Conservation (phyloP, 2,113 vertebrate species). For the Gymnobelideus leadbeateri region DNA sequence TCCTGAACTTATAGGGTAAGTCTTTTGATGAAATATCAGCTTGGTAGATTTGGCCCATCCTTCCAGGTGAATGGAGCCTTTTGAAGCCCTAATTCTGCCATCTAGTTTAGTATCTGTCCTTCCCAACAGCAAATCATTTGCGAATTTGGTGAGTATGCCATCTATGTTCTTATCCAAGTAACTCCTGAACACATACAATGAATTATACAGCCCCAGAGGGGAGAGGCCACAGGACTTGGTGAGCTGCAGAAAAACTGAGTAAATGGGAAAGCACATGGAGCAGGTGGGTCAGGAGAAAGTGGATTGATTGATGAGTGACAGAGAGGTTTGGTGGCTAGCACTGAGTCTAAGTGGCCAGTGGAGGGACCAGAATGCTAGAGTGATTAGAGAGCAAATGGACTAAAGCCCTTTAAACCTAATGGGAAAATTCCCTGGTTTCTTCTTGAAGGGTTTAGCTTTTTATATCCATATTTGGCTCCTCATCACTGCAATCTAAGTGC, state of each 20-base stretch:
- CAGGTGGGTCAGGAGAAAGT: not conserved
- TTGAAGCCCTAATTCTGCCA: not conserved
- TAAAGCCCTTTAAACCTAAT: conserved; percentile 53
- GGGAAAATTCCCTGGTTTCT: conserved; percentile 64
- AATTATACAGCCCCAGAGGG: not conserved
- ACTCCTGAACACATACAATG: not conserved
- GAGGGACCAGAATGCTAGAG: not conserved
- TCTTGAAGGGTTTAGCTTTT: conserved; percentile 70
- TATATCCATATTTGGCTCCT: conserved; percentile 72
- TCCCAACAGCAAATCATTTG: not conserved
- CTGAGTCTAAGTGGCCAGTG: not conserved
- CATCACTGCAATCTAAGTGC: conserved; percentile 63
- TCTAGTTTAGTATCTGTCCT: not conserved
- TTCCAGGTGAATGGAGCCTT: not conserved
- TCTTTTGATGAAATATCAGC: not conserved
- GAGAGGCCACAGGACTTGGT: not conserved
- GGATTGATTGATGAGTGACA: not conserved
- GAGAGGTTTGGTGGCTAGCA: not conserved
- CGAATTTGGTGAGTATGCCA: not conserved
- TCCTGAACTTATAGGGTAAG: not conserved
- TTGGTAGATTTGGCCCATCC: not conserved
- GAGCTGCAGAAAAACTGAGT: not conserved
- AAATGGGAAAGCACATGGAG: not conserved
- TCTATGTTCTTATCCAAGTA: not conserved
- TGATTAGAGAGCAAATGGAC: conserved; percentile 41